Percentiles rank a stretch among this genome's conserved stretches.
Evolutionary conservation across 2,797 vertebrate species (phyloP).

Genomic region (Sebastes diaconus): DNA sequence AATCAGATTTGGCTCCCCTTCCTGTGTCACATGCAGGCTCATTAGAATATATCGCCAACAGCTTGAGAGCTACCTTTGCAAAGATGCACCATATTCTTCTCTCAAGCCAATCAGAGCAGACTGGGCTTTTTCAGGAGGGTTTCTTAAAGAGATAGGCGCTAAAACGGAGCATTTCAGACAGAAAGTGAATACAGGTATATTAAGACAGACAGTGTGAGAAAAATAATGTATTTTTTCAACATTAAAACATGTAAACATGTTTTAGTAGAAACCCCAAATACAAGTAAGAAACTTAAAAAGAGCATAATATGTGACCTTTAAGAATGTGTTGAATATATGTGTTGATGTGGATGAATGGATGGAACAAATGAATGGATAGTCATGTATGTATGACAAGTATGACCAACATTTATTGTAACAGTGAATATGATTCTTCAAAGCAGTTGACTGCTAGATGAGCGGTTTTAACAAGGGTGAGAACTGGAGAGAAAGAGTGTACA

Average conservation of each 20-base stretch:
- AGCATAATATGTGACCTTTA: background rate
- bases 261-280: background rate
- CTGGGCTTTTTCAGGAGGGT: background rate
- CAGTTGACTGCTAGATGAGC: background rate
- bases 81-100: background rate
- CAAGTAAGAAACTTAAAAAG: background rate
- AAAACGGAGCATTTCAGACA: background rate
- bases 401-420: background rate
- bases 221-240: background rate
- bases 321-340: background rate
- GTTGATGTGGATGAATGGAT: background rate
- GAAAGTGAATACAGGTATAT: background rate
- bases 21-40: background rate
- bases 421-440: background rate
- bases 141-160: background rate
- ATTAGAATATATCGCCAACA: background rate
- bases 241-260: background rate
- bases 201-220: background rate
- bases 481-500: background rate
- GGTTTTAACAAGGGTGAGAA: background rate
- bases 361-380: background rate
- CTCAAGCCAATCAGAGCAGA: background rate
- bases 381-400: background rate
- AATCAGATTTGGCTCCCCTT: too few relatives aligned
- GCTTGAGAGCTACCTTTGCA: background rate